Evolutionary conservation across 2,797 vertebrate species (phyloP).

Genomic region (Acanthurus tractus): DNA sequence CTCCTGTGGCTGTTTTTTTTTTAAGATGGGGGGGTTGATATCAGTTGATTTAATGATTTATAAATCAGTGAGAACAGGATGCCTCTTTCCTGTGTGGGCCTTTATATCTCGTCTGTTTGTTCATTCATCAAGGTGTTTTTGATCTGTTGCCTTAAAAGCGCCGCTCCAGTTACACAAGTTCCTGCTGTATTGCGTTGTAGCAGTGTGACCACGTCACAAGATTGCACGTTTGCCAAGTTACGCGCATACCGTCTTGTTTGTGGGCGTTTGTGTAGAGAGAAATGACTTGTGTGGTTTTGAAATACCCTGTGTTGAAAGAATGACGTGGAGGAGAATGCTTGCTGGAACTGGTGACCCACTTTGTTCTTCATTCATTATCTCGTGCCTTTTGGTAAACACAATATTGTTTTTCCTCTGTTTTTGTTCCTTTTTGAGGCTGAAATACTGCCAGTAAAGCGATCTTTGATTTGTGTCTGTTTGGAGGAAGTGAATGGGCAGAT

Average conservation of each 20-base stretch:
- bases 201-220: slow-evolving; percentile 54
- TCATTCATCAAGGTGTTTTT: slow-evolving; percentile 69
- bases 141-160: slow-evolving; percentile 59
- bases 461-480: neutral
- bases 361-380: slow-evolving; percentile 5
- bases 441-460: slow-evolving; percentile 25
- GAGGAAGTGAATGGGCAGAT: neutral
- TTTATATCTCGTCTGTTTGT: slow-evolving; percentile 52
- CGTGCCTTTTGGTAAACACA: too few relatives aligned
- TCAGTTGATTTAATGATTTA: slow-evolving; percentile 35
- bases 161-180: slow-evolving; percentile 64
- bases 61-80: slow-evolving; percentile 41
- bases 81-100: slow-evolving; percentile 40
- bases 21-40: neutral
- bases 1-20: slow-evolving; percentile 7
- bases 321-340: neutral
- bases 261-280: slow-evolving; percentile 36
- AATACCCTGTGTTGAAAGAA: slow-evolving; percentile 55
- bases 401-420: neutral
- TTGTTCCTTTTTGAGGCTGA: slow-evolving; percentile 15
- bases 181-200: slow-evolving; percentile 53
- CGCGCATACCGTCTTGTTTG: slow-evolving; percentile 36
- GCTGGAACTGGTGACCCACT: slow-evolving; percentile 26
- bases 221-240: slow-evolving; percentile 45
- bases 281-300: slow-evolving; percentile 54